Percentiles rank a stretch among this genome's conserved stretches.
Conservation (phyloP, 2,888 invertebrate species). For the Lepas anatifera region DNA sequence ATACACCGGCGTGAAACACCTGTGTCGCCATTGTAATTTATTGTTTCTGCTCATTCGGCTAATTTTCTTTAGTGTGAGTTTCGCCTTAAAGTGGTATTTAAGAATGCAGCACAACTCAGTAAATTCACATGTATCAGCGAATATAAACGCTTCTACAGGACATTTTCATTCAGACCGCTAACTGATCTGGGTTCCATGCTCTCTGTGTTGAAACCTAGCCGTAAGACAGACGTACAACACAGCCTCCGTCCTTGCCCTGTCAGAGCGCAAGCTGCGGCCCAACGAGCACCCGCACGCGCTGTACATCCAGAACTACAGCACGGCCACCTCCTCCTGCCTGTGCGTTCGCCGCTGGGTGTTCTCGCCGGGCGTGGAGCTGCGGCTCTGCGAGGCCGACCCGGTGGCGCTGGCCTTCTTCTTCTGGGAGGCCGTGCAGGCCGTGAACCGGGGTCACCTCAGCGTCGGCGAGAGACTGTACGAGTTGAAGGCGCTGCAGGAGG, state of each 20-base stretch:
- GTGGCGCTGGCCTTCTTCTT: constrained; percentile 23
- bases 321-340: constrained; percentile 89
- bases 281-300: constrained; percentile 93
- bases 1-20: no score
- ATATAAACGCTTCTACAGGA: no score
- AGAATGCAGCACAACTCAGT: no score
- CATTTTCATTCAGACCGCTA: no score
- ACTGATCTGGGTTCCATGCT: no score
- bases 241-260: background rate
- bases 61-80: no score
- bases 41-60: no score
- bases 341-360: constrained; percentile 80
- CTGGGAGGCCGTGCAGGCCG: constrained; percentile 72
- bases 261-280: constrained; percentile 83
- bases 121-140: no score
- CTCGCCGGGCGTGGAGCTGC: constrained; percentile 42
- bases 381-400: constrained; percentile 22
- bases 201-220: no score
- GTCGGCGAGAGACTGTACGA: constrained; percentile 89
- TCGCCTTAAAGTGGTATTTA: no score
- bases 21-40: no score
- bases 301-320: constrained; percentile 98
- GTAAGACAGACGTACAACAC: no score
- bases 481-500: constrained; percentile 86
- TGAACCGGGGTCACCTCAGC: constrained; percentile 80